Conservation (phyloP, 2,888 invertebrate genomes). For the Callinectes sapidus region DNA sequence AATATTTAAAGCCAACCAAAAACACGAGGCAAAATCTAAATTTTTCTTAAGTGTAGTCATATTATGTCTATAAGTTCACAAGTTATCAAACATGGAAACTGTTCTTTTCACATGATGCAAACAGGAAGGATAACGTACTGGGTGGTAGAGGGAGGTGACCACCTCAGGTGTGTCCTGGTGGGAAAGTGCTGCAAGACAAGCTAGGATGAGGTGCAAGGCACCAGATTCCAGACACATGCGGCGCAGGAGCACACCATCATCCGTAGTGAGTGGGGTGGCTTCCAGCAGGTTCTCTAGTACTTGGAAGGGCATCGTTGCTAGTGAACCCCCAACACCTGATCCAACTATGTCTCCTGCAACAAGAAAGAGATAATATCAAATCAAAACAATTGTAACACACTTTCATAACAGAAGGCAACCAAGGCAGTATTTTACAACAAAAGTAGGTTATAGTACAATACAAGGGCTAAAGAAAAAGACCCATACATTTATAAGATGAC, state of each 20-base stretch:
- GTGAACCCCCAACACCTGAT: constrained; percentile 83
- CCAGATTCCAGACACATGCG: constrained; percentile 89
- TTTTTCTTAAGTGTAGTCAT: not conserved
- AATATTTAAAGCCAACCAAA: too few species aligned
- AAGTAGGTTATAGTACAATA: not conserved
- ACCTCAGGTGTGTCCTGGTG: constrained; percentile 75
- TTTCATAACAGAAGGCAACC: not conserved
- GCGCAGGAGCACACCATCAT: constrained; percentile 86
- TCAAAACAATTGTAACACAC: constrained; percentile 11
- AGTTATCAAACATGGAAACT: too few species aligned
- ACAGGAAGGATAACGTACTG: constrained; percentile 31
- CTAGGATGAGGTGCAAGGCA: constrained; percentile 88
- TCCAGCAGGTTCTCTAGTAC: constrained; percentile 87
- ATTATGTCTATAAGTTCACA: too few species aligned
- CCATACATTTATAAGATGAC: not conserved
- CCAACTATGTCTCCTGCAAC: constrained; percentile 83
- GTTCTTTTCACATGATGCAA: too few species aligned
- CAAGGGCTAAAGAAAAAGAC: not conserved
- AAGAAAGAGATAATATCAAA: constrained; percentile 55
- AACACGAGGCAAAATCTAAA: too few species aligned
- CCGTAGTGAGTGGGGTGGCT: constrained; percentile 84
- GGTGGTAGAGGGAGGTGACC: constrained; percentile 67
- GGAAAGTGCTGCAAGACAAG: constrained; percentile 92
- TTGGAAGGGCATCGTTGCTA: constrained; percentile 84
- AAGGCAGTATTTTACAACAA: not conserved